Base-by-base conservation (phyloP, 2,888 invertebrate species). In the Ennomos erosarius region DNA sequence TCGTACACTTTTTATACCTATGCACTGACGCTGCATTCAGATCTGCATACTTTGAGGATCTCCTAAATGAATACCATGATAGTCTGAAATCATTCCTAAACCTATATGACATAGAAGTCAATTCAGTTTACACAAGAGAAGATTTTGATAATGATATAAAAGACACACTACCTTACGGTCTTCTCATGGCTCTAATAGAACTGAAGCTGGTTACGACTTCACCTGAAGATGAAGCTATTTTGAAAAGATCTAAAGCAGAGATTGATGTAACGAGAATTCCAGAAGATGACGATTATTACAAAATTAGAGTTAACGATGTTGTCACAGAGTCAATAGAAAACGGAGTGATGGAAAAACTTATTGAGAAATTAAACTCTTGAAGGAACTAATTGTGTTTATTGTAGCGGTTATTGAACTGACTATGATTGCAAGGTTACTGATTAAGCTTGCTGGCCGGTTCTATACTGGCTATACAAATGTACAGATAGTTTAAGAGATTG, bases 11-110 rank as follows among this genome's bases (percentile, higher is more conserved):
- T 37, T 47, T 88, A 37, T 89, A 81, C 53, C 68, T 88, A 1
- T 81, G 86, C 53, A 90, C 90, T 0, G 83, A 86, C 34, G 81
- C 87, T 1, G 62, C 71, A 59, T 90, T 88, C 62, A 81, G 90
- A 82, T 73, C 72, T 56, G 64, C 81, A 61, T 63, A 87, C 64
- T 77, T 86, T 1, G 67, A 79, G 35, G 65, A 74, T 1, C 68
- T 90, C 2, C 76, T 80, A 68, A 64, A 67, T 1, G 69, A 70
- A 8, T 90, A 90, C 60, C 85, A 88, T 42, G 72, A 82, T 11
- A 84, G 75, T 37, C 60, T 90, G 8, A 76, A 71, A 65, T 62
- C 70, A 13, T 83, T 81, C 52, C 68, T 88, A 58, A 76, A 65
- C 13, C 48, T 75, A 49, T 86, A 76, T 53, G 62, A 80, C 33